Percentiles rank a stretch among this genome's conserved stretches.
Conservation (phyloP, 2,888 invertebrate species). For the Nephrotoma guestfalica region DNA sequence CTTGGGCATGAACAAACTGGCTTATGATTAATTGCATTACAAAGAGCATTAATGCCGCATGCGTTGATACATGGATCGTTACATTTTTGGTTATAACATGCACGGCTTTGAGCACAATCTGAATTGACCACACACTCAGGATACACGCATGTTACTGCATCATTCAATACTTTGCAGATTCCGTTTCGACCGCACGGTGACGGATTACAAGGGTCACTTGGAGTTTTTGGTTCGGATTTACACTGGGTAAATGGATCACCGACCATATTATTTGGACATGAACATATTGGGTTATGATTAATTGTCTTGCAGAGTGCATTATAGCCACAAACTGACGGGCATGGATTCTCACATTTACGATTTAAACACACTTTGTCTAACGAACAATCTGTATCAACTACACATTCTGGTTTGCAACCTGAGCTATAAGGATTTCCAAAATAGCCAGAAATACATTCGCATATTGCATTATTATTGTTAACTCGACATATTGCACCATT, state of each 20-base stretch:
- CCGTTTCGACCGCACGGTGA: conserved; percentile 75
- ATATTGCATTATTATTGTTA: conserved; percentile 41
- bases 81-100: conserved; percentile 71
- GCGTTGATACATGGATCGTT: conserved; percentile 68
- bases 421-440: conserved; percentile 50
- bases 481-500: conserved; percentile 55
- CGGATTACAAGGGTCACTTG: conserved; percentile 63
- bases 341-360: conserved; percentile 67
- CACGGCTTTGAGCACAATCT: conserved; percentile 70
- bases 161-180: conserved; percentile 57
- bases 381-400: conserved; percentile 66
- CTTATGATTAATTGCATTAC: conserved; percentile 65
- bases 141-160: conserved; percentile 58
- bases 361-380: conserved; percentile 60
- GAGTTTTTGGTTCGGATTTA: conserved; percentile 28
- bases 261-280: conserved; percentile 53
- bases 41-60: conserved; percentile 70
- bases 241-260: conserved; percentile 73
- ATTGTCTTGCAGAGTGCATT: conserved; percentile 63
- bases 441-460: conserved; percentile 63
- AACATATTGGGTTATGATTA: conserved; percentile 76
- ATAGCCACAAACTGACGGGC: conserved; percentile 64
- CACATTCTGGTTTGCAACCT: conserved; percentile 69
- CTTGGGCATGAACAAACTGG: conserved; percentile 70
- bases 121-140: conserved; percentile 80